Conservation (phyloP, 2,888 invertebrate species). For the Subacronicta megacephala region DNA sequence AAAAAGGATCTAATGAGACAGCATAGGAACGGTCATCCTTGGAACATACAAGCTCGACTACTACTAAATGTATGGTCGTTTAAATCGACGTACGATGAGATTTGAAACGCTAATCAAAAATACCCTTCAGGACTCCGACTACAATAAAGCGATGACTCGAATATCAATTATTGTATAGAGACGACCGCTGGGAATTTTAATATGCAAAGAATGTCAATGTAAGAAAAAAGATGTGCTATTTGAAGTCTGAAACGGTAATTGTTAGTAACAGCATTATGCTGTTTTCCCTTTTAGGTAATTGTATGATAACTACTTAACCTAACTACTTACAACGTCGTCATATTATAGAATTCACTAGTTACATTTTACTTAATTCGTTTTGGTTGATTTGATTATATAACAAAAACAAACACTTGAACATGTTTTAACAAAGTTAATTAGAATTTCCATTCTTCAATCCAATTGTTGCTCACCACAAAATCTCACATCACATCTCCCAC, state of each 20-base stretch:
- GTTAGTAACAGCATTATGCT: slow-evolving; percentile 17
- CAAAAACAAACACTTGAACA: slow-evolving; percentile 27
- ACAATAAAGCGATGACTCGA: slow-evolving; percentile 48
- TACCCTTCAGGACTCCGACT: slow-evolving; percentile 49
- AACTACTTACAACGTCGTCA: slow-evolving; percentile 21
- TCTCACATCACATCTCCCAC: slow-evolving; percentile 32
- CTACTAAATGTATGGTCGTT: slow-evolving; percentile 69
- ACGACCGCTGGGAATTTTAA: slow-evolving; percentile 47
- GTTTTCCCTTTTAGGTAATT: slow-evolving; percentile 44
- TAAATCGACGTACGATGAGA: slow-evolving; percentile 68
- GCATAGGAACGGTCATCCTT: slow-evolving; percentile 67
- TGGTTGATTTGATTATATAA: slow-evolving; percentile 35
- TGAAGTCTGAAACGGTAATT: no score
- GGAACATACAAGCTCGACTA: slow-evolving; percentile 68
- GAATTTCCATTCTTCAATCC: slow-evolving; percentile 41
- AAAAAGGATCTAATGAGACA: slow-evolving; percentile 77
- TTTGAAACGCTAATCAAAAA: slow-evolving; percentile 71
- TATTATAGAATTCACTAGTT: slow-evolving; percentile 38
- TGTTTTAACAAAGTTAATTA: slow-evolving; percentile 23
- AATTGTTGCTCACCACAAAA: slow-evolving; percentile 36
- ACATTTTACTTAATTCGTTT: slow-evolving; percentile 27
- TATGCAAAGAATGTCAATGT: slow-evolving; percentile 17
- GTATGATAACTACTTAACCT: slow-evolving; percentile 17
- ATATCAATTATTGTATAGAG: slow-evolving; percentile 52
- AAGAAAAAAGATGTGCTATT: slow-evolving; percentile 22